A percentile compares a stretch with the other conserved stretches of the same genome.
Conservation (phyloP, 2,113 vertebrate species). For the Malaclemys terrapin region DNA sequence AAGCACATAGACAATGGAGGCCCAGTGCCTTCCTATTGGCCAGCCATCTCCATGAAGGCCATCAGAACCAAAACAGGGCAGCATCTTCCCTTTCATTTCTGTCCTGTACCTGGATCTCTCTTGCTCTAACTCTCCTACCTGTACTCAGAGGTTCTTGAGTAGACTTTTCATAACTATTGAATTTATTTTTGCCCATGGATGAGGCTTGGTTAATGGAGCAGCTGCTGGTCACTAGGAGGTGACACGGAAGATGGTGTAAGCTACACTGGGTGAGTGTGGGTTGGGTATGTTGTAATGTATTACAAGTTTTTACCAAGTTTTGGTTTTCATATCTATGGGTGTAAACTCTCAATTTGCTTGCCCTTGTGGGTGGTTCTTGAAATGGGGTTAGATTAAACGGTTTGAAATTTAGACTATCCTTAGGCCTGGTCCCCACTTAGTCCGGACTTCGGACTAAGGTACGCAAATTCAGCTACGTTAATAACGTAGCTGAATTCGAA, state of each 20-base stretch:
- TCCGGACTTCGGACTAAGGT: too few species aligned
- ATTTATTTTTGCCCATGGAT: not conserved
- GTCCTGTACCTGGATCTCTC: not conserved
- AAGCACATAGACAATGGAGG: too few species aligned
- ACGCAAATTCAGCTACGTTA: too few species aligned
- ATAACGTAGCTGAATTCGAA: too few species aligned
- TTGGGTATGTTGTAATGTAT: not conserved
- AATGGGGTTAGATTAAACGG: not conserved
- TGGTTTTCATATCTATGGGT: not conserved
- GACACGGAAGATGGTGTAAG: too few species aligned
- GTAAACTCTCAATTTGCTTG: not conserved
- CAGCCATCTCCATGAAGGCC: not conserved
- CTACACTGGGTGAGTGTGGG: not conserved
- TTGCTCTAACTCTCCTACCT: not conserved
- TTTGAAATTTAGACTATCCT: not conserved
- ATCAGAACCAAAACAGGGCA: not conserved
- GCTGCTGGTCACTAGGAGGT: not conserved
- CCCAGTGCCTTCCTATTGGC: not conserved
- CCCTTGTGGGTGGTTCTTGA: not conserved
- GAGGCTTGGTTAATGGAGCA: not conserved
- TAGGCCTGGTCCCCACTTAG: too few species aligned
- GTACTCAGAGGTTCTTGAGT: not conserved
- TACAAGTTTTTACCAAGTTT: not conserved
- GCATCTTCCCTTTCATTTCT: not conserved
- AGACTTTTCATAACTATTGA: not conserved